Evolutionary conservation across 2,888 invertebrate species (phyloP), one percentile per base, ranked within the genome.

Genomic region (Xiphydria camelus): DNA sequence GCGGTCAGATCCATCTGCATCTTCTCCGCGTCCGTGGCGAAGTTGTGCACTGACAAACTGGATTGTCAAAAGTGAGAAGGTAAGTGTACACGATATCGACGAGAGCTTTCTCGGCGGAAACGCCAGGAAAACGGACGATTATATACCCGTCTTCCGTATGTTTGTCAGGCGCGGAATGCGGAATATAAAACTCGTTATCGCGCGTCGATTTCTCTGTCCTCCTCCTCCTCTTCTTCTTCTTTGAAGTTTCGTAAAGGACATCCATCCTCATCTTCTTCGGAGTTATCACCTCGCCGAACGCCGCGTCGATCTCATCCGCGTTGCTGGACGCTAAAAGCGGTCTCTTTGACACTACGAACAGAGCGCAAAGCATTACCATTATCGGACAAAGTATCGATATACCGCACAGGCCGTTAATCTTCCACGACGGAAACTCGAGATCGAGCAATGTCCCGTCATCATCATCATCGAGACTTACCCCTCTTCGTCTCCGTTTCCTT

Each of bases 131-230:
- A n/a, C n/a, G n/a, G n/a, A n/a, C n/a, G 3, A 19, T 17, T 14
- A 64, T 75, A 76, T 73, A 89, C 88, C 89, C 91, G 53, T 83
- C 80, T 77, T 94, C 94, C 0, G 91, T 90, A 58, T 91, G 88
- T 66, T 86, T 87, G 74, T 96, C 94, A 25, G 84, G 82, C 0
- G 95, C 89, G 47, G 82, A 79, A 73, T 96, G 94, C 2, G 91
- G 88, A 56, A 97, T 86, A 70, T 88, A 97, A 76, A 92, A 86
- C 61, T 94, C 91, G 49, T 87, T 85, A 47, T 92, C 89, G 2
- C 77, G 77, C 29, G 76, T 78, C 29, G 77, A n/a, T n/a, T n/a
- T n/a, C n/a, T n/a, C n/a, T n/a, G n/a, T n/a, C n/a, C n/a, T n/a
- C n/a, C n/a, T 74, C 49, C 78, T 77, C 59, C 77, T 84, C 59